Evolutionary conservation across 2,888 invertebrate genomes (phyloP), one percentile per base, ranked within the genome.

Genomic region (Pollenia griseotomentosa): DNA sequence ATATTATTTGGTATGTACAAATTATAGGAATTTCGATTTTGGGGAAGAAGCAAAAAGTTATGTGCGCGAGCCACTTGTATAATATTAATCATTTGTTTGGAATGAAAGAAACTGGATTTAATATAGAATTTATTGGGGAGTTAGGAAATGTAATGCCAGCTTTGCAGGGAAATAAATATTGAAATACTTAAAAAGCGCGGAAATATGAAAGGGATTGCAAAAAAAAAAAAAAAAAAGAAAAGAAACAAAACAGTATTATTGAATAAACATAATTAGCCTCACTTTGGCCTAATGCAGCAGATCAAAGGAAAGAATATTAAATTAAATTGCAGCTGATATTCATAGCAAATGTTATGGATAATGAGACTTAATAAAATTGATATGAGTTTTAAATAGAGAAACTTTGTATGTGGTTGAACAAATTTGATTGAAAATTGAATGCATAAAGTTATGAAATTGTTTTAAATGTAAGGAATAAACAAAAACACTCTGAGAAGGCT

Each of bases 21-120:
- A 89, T 89, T 89, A 86, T 85, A 83, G 83, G 83, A 81, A 85
- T 82, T 80, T 84, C n/a, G 70, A 53, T 68, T 70, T 81, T 78
- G 59, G 68, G 33, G 33, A 33, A 33, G 33, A 77, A 79, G 65
- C 68, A 73, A 68, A 77, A 86, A 74, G 42, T 19, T 78, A 63
- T 80, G 77, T 86, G 85, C 88, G 87, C 88, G 88, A 84, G 81
- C 88, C 88, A 87, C 81, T 88, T 88, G 87, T 89, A 89, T 87
- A 89, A 90, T 89, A 89, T 89, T 83, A 90, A 90, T 90, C 90
- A 90, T 89, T 90, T 90, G 88, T 89, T 89, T 88, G 11, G 19
- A 83, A 70, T 89, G 89, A 89, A 16, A 42, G 23, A 42, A 65
- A 59, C 55, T 71, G 51, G 40, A 53, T 44, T 83, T 83, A 73